phyloP scores from a whole-genome alignment of 2,888 invertebrate species.

The Callimorpha dominula region DNA sequence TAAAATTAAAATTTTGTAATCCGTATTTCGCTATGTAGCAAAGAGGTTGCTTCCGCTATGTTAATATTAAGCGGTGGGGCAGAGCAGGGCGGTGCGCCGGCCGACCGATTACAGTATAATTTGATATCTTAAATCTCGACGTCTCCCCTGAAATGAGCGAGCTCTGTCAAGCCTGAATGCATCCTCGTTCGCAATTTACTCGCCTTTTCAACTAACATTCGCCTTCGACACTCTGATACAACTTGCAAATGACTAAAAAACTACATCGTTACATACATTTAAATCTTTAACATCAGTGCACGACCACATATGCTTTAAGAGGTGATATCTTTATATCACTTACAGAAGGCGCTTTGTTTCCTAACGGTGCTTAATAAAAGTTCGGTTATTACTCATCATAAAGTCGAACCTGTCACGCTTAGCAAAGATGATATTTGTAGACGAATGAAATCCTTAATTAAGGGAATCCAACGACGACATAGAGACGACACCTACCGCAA shows the following conservation, averaged over 20 bases:
- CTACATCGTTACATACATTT: slow-evolving; percentile 18
- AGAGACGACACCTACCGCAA: slow-evolving; percentile 84
- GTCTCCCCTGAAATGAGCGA: slow-evolving; percentile 69
- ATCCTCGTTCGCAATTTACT: slow-evolving; percentile 79
- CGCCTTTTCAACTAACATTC: slow-evolving; percentile 73
- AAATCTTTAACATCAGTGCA: slow-evolving; percentile 50
- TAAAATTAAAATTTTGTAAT: slow-evolving; percentile 80
- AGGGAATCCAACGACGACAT: slow-evolving; percentile 80
- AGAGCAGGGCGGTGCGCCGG: slow-evolving; percentile 64
- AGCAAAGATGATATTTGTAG: slow-evolving; percentile 72
- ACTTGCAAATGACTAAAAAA: slow-evolving; percentile 61
- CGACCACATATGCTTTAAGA: slow-evolving; percentile 29
- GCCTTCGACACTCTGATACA: slow-evolving; percentile 56
- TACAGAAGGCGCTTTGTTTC: slow-evolving; percentile 15
- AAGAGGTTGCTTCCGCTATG: slow-evolving; percentile 78
- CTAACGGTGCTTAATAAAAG: slow-evolving; percentile 22
- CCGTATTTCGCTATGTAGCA: slow-evolving; percentile 71
- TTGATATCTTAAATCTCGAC: slow-evolving; percentile 81
- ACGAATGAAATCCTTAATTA: slow-evolving; percentile 84
- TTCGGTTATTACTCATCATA: slow-evolving; percentile 35
- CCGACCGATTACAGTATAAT: slow-evolving; percentile 81
- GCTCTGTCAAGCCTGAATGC: slow-evolving; percentile 76
- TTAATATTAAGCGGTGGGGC: slow-evolving; percentile 74
- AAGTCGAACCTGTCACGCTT: slow-evolving; percentile 57
- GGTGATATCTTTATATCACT: slow-evolving; percentile 26